A percentile compares a stretch with the other conserved stretches of the same genome.
phyloP scores from a whole-genome alignment of 2,888 invertebrate genomes.

The Leptinotarsa juncta region DNA sequence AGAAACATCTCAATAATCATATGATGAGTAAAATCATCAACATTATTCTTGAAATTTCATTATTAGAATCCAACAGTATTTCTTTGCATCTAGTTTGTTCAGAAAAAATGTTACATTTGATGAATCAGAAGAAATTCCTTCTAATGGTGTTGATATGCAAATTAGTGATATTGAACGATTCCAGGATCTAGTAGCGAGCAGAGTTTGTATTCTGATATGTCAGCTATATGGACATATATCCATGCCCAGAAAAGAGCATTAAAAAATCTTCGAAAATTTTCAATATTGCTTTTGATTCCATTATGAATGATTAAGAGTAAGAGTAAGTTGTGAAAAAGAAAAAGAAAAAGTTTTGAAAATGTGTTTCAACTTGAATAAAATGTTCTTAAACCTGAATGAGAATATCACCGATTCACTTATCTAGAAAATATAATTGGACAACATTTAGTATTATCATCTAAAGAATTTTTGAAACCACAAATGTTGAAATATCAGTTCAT shows the following conservation, averaged over 20 bases:
- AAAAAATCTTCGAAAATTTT: neutral
- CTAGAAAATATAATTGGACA: conserved; percentile 12
- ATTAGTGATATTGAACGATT: neutral
- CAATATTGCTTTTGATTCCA: conserved; percentile 5
- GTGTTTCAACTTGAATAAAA: neutral
- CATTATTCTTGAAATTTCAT: too few species aligned
- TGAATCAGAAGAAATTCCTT: too few species aligned
- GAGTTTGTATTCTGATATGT: neutral
- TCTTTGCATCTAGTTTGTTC: too few species aligned
- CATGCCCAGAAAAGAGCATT: conserved; percentile 11
- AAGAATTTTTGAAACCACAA: conserved; percentile 8
- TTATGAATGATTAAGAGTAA: neutral
- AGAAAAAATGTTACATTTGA: too few species aligned
- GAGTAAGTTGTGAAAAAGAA: neutral
- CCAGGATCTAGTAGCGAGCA: neutral
- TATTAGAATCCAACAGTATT: too few species aligned
- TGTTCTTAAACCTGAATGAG: conserved; percentile 7
- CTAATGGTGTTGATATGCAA: neutral
- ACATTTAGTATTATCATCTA: conserved; percentile 3
- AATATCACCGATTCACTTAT: conserved; percentile 11
- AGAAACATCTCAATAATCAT: conserved; percentile 8
- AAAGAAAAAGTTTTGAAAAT: neutral
- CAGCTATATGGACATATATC: neutral
- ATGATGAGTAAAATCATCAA: too few species aligned
- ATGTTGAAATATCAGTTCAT: conserved; percentile 1